Evolutionary conservation across 2,113 vertebrate species (phyloP).

Genomic region (Xenotilapia caudafasciata): DNA sequence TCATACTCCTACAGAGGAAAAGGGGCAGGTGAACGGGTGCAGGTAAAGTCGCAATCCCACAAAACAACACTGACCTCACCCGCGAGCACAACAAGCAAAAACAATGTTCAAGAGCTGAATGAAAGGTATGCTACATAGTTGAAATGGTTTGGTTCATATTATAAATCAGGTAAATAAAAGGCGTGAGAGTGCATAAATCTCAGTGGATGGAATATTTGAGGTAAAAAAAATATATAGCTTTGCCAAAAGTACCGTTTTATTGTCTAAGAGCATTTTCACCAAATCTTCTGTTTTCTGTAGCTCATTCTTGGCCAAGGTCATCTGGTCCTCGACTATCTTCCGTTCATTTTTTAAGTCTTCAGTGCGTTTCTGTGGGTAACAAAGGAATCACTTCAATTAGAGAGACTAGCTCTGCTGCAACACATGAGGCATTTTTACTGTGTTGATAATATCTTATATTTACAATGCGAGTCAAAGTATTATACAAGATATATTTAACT

Average conservation of each 20-base stretch:
- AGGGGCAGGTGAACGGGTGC: background rate
- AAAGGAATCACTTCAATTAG: background rate
- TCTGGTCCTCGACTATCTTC: constrained; percentile 61
- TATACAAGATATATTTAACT: background rate
- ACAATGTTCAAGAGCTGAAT: constrained; percentile 12
- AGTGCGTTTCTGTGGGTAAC: constrained; percentile 70
- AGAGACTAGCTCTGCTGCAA: background rate
- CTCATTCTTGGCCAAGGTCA: constrained; percentile 72
- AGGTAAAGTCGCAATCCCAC: background rate
- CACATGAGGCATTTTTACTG: background rate
- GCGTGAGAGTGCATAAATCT: background rate
- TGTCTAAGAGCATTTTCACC: constrained; percentile 71
- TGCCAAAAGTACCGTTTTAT: constrained; percentile 76
- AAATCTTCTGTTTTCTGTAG: constrained; percentile 70
- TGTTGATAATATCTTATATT: background rate
- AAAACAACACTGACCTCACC: background rate
- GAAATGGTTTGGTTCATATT: background rate
- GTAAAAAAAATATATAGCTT: background rate
- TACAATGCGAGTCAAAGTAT: background rate
- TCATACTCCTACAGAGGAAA: constrained; percentile 79
- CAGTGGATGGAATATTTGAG: background rate
- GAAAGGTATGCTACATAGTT: background rate
- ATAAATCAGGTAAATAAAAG: background rate
- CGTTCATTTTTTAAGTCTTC: constrained; percentile 71
- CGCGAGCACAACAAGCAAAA: background rate